Percentiles rank a stretch among this genome's conserved stretches.
phyloP scores from a whole-genome alignment of 2,113 vertebrate species.

The Hystrix cristata region DNA sequence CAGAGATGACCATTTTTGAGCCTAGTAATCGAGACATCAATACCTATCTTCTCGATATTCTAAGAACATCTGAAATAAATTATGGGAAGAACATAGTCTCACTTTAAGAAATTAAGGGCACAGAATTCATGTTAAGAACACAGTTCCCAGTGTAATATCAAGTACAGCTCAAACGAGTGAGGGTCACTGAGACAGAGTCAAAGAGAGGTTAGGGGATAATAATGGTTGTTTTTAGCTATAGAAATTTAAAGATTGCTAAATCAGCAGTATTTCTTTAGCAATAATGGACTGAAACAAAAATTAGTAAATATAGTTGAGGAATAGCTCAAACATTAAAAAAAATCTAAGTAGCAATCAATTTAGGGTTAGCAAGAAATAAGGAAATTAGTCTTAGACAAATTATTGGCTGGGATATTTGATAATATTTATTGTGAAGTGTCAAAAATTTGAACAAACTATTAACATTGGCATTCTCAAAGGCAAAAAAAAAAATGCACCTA shows the following conservation, averaged over 20 bases:
- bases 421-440: not conserved
- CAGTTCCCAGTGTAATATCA: not conserved
- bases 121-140: not conserved
- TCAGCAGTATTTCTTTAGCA: not conserved
- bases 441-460: constrained; percentile 45
- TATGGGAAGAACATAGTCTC: not conserved
- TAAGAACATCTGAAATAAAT: not conserved
- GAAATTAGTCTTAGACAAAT: not conserved
- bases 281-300: not conserved
- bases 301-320: not conserved
- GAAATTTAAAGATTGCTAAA: not conserved
- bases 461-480: not conserved
- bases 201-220: not conserved
- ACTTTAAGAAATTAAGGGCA: not conserved
- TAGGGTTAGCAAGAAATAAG: not conserved
- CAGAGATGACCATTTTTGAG: not conserved
- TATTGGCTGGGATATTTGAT: not conserved
- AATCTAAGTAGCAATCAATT: not conserved
- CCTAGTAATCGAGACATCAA: not conserved
- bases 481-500: not conserved
- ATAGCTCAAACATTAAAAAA: not conserved
- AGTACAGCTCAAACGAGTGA: not conserved
- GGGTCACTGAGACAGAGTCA: not conserved
- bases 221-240: not conserved
- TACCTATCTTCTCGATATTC: not conserved